phyloP scores from a whole-genome alignment of 2,113 vertebrate genomes.

The Corydoras sp. region DNA sequence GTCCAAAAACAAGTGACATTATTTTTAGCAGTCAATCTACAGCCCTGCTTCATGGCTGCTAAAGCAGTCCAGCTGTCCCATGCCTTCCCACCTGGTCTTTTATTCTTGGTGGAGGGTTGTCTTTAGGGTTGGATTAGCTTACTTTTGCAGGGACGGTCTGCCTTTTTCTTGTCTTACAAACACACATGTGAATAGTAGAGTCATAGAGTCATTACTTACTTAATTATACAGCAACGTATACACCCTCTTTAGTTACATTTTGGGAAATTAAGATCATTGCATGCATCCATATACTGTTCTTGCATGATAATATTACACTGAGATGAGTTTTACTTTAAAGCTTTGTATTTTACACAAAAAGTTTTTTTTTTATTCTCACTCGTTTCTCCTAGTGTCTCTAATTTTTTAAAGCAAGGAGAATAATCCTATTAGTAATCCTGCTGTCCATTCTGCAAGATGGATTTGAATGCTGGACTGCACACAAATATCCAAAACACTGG shows the following conservation, averaged over 20 bases:
- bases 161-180: background rate
- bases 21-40: conserved; percentile 48
- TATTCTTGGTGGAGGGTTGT: conserved; percentile 43
- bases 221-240: no score
- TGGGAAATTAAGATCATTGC: no score
- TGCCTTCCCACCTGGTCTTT: conserved; percentile 36
- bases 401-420: conserved; percentile 17
- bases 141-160: conserved; percentile 31
- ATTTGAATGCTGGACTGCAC: background rate
- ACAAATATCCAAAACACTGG: no score
- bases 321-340: no score
- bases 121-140: conserved; percentile 46
- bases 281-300: no score
- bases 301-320: no score
- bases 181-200: background rate
- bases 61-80: conserved; percentile 48
- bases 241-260: no score
- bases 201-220: no score
- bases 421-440: conserved; percentile 25
- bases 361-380: no score
- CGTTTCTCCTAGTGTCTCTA: background rate
- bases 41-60: conserved; percentile 28
- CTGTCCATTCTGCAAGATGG: conserved; percentile 9
- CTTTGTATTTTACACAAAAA: no score
- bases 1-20: conserved; percentile 51